A percentile compares a stretch with the other conserved stretches of the same genome.
Evolutionary conservation across 1,140 invertebrate species (phyloP).

Genomic region (Bombyx mandarina): DNA sequence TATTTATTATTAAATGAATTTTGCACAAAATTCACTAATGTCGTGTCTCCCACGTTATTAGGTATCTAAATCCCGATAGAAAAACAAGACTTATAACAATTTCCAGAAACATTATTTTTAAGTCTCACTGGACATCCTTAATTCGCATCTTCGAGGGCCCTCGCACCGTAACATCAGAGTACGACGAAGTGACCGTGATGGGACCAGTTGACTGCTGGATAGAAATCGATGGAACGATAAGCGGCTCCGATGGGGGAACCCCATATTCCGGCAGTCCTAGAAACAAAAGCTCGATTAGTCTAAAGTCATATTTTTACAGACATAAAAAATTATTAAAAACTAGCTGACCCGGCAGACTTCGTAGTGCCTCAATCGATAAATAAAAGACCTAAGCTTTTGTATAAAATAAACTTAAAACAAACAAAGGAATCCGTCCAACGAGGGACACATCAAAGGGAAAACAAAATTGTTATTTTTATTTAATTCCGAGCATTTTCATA

Average conservation of each 20-base stretch:
- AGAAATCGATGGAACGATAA: conserved; percentile 72
- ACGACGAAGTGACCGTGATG: conserved; percentile 73
- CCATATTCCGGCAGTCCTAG: conserved; percentile 72
- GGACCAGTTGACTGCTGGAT: conserved; percentile 74
- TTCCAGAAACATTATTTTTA: not conserved
- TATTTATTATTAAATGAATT: no score
- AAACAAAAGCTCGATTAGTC: not conserved
- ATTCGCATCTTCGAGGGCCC: conserved; percentile 73
- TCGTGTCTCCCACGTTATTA: not conserved
- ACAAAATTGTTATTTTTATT: no score
- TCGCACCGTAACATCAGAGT: conserved; percentile 73
- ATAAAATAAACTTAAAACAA: no score
- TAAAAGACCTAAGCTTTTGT: no score
- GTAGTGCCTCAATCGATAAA: no score
- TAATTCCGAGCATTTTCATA: no score
- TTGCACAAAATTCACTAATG: no score
- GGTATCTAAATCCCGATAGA: not conserved
- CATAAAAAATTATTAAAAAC: no score
- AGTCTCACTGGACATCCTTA: conserved; percentile 73
- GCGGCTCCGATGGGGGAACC: conserved; percentile 76
- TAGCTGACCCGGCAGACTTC: no score
- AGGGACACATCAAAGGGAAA: no score
- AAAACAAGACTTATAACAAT: not conserved
- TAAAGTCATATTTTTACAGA: no score
- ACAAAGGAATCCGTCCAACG: no score